A percentile compares a stretch with the other conserved stretches of the same genome.
Evolutionary conservation across 2,888 invertebrate species (phyloP).

Genomic region (Diabrotica balteata): DNA sequence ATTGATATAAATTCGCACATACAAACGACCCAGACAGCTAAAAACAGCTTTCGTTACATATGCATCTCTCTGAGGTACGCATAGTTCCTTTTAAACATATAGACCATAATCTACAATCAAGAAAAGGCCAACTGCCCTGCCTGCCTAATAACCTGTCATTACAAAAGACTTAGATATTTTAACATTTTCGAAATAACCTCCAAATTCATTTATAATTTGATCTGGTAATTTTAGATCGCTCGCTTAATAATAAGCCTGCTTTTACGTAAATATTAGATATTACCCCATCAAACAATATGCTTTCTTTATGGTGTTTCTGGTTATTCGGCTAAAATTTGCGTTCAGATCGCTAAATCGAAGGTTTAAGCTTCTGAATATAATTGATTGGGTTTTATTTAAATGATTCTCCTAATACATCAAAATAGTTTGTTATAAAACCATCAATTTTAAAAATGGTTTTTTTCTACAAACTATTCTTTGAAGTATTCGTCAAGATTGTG

Average conservation of each 20-base stretch:
- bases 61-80: constrained; percentile 8
- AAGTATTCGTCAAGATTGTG: too few species aligned
- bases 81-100: constrained; percentile 6
- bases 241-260: constrained; percentile 41
- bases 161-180: constrained; percentile 57
- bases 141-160: constrained; percentile 51
- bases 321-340: constrained; percentile 2
- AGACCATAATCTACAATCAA: constrained; percentile 22
- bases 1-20: neutral
- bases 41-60: constrained; percentile 23
- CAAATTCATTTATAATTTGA: constrained; percentile 59
- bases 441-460: too few species aligned
- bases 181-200: constrained; percentile 53
- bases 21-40: constrained; percentile 16
- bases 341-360: neutral
- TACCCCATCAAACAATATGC: constrained; percentile 38
- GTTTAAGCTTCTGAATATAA: too few species aligned
- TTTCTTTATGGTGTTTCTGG: constrained; percentile 12
- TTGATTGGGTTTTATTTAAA: too few species aligned
- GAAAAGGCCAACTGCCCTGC: constrained; percentile 17
- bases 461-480: too few species aligned
- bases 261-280: constrained; percentile 37
- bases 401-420: too few species aligned
- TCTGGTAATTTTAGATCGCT: constrained; percentile 42
- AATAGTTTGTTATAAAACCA: too few species aligned